A percentile compares a stretch with the other conserved stretches of the same genome.
phyloP scores from a whole-genome alignment of 1,140 invertebrate genomes.

The Drosophila seguyi region DNA sequence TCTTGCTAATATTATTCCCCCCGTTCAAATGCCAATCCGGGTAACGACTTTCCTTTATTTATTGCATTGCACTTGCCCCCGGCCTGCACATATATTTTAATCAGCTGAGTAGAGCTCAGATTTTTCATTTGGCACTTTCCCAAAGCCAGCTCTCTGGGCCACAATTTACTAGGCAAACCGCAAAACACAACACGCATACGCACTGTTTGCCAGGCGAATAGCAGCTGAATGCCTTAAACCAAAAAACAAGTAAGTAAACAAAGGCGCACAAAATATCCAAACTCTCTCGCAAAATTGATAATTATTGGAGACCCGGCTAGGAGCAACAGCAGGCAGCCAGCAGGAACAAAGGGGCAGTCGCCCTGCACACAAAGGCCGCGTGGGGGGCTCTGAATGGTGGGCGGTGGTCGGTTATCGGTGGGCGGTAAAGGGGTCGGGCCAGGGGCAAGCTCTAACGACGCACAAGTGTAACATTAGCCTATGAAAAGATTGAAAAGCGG shows the following conservation, averaged over 20 bases:
- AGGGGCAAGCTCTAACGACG: constrained; percentile 66
- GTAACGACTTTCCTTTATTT: constrained; percentile 5
- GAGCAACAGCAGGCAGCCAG: constrained; percentile 8
- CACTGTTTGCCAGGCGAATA: constrained; percentile 75
- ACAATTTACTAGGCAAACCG: constrained; percentile 65
- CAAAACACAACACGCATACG: constrained; percentile 74
- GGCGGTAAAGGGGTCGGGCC: neutral
- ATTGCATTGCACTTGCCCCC: constrained; percentile 18
- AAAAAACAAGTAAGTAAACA: constrained; percentile 82
- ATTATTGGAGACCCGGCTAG: constrained; percentile 65
- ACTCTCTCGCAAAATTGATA: constrained; percentile 72
- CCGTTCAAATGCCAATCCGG: neutral
- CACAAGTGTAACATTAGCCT: constrained; percentile 82
- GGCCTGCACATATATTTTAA: constrained; percentile 44
- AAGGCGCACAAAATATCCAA: constrained; percentile 53
- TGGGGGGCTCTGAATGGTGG: constrained; percentile 1
- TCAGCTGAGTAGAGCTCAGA: constrained; percentile 47
- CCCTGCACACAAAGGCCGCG: constrained; percentile 11
- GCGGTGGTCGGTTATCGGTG: constrained; percentile 3
- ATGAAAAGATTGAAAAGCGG: constrained; percentile 80
- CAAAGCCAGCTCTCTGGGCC: constrained; percentile 48
- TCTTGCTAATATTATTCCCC: neutral
- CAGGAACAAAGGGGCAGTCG: constrained; percentile 13
- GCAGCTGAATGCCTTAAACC: constrained; percentile 72
- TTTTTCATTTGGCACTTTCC: constrained; percentile 42